Percentiles rank a stretch among this genome's conserved stretches.
phyloP scores from a whole-genome alignment of 2,888 invertebrate genomes.

The Meganola albula region DNA sequence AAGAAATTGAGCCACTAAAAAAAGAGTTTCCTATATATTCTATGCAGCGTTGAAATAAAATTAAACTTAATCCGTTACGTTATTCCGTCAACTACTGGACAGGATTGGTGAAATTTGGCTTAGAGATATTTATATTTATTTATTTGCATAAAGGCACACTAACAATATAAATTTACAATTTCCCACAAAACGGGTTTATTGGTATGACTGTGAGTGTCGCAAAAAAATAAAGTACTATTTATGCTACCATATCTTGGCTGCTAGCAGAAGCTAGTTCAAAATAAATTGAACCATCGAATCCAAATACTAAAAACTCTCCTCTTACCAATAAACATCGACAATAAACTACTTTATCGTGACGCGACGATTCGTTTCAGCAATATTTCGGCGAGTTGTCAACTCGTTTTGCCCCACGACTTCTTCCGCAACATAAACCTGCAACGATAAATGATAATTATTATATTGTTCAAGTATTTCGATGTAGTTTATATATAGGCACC shows the following conservation, averaged over 20 bases:
- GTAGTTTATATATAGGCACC: conserved; percentile 62
- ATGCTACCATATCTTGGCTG: no score
- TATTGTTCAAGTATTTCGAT: conserved; percentile 74
- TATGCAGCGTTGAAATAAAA: background rate
- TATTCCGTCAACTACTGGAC: background rate
- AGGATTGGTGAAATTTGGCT: no score
- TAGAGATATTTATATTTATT: background rate
- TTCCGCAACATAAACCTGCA: conserved; percentile 68
- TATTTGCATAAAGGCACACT: no score
- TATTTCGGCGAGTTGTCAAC: conserved; percentile 35
- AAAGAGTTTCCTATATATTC: background rate
- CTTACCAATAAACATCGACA: conserved; percentile 16
- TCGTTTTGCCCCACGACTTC: conserved; percentile 37
- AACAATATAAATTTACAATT: no score
- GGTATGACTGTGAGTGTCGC: no score
- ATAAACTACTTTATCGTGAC: conserved; percentile 18
- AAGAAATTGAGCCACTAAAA: background rate
- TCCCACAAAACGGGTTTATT: no score
- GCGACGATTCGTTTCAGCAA: conserved; percentile 22
- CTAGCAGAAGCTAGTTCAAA: no score
- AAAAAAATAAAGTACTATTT: no score
- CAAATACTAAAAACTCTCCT: conserved; percentile 7
- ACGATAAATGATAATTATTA: conserved; percentile 75
- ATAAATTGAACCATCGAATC: no score
- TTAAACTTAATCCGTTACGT: no score